These are phyloP conservation scores for Rhorus exstirpatorius DNA, from an alignment of 2,888 invertebrate genomes.

Conservation along the genomic window DNA sequence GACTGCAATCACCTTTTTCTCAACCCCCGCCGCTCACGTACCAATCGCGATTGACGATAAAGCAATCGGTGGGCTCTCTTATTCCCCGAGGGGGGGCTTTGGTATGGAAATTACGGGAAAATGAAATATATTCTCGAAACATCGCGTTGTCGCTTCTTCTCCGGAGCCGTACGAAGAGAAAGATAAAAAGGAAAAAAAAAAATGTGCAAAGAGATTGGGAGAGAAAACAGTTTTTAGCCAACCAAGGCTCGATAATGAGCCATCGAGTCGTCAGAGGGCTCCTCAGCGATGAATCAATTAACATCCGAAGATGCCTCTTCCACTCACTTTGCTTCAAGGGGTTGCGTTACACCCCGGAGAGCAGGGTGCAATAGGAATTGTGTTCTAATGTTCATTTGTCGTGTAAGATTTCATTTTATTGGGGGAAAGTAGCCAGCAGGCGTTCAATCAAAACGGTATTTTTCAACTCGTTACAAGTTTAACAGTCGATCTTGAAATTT, in stretches of 20 bases:
- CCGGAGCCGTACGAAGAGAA: not conserved
- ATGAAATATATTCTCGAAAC: slow-evolving; percentile 61
- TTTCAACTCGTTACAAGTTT: too few relatives aligned
- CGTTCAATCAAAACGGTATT: too few relatives aligned
- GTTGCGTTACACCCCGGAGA: too few relatives aligned
- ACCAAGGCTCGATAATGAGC: slow-evolving; percentile 37
- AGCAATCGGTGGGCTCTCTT: slow-evolving; percentile 40
- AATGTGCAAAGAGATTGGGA: not conserved
- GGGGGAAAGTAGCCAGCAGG: too few relatives aligned
- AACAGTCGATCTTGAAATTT: too few relatives aligned
- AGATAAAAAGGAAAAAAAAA: slow-evolving; percentile 8
- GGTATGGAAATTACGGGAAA: slow-evolving; percentile 58
- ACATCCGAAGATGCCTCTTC: not conserved
- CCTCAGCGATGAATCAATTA: slow-evolving; percentile 51
- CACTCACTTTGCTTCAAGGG: too few relatives aligned
- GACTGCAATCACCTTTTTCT: slow-evolving; percentile 4
- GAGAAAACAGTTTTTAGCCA: not conserved
- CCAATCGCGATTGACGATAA: slow-evolving; percentile 58
- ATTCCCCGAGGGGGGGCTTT: slow-evolving; percentile 28
- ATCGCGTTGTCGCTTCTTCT: slow-evolving; percentile 1
- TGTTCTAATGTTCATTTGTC: too few relatives aligned
- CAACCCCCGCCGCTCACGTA: not conserved
- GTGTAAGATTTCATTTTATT: too few relatives aligned
- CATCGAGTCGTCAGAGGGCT: slow-evolving; percentile 6
- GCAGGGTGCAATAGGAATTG: too few relatives aligned